phyloP scores from a whole-genome alignment of 2,888 invertebrate species.

The Caenorhabditis plicata region DNA sequence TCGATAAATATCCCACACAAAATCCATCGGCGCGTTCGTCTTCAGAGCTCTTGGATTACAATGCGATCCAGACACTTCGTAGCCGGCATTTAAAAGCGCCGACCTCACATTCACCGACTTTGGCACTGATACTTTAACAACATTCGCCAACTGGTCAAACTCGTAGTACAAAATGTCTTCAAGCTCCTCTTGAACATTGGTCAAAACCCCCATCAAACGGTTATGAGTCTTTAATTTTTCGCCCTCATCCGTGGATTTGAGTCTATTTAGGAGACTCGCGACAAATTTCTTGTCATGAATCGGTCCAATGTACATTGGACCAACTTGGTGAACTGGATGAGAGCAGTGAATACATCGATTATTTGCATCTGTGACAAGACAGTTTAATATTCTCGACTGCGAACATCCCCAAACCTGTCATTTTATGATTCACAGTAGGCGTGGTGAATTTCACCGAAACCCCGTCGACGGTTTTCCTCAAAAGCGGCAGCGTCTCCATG shows the following conservation, averaged over 20 bases:
- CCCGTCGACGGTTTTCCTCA: slow-evolving; percentile 66
- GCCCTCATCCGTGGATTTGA: slow-evolving; percentile 58
- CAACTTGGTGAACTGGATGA: slow-evolving; percentile 75
- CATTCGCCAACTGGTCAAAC: slow-evolving; percentile 77
- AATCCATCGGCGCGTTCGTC: slow-evolving; percentile 82
- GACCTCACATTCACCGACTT: slow-evolving; percentile 73
- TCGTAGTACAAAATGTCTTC: slow-evolving; percentile 79
- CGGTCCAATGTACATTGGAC: slow-evolving; percentile 89
- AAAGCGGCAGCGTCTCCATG: slow-evolving; percentile 78
- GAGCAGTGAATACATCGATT: slow-evolving; percentile 54
- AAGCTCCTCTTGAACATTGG: slow-evolving; percentile 74
- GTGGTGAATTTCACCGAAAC: slow-evolving; percentile 38
- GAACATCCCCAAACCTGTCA: slow-evolving; percentile 9
- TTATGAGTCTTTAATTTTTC: slow-evolving; percentile 75
- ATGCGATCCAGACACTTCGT: slow-evolving; percentile 84
- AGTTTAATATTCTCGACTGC: neutral
- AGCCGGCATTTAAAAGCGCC: slow-evolving; percentile 82
- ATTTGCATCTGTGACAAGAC: slow-evolving; percentile 21
- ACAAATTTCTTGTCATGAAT: slow-evolving; percentile 83
- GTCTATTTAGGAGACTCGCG: slow-evolving; percentile 71
- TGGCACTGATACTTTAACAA: slow-evolving; percentile 66
- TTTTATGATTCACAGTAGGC: slow-evolving; percentile 21
- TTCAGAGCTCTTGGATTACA: slow-evolving; percentile 84
- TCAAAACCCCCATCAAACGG: slow-evolving; percentile 80
- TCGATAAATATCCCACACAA: slow-evolving; percentile 89